Evolutionary conservation across 2,797 vertebrate genomes (phyloP).

Genomic region (Rhyacichthys aspro): DNA sequence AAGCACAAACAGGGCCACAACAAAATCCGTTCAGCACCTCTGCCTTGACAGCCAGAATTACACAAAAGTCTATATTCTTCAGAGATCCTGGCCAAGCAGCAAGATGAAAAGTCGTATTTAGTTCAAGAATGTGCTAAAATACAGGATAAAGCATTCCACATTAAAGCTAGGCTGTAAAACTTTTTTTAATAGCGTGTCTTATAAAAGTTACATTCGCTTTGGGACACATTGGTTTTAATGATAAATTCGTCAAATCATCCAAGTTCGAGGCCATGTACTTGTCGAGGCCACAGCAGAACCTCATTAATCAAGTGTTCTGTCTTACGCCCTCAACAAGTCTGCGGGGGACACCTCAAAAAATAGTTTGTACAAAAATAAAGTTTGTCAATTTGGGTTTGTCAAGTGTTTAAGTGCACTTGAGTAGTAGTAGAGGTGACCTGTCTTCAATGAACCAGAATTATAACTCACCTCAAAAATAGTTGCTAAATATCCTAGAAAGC

Average conservation of each 20-base stretch:
- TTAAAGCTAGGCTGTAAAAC: neutral
- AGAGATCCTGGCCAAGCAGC: slow-evolving; percentile 16
- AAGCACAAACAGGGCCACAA: slow-evolving; percentile 17
- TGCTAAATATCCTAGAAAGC: neutral
- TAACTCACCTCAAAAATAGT: neutral
- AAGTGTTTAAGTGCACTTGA: too few species aligned
- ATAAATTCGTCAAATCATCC: neutral
- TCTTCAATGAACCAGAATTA: too few species aligned
- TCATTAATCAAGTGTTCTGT: slow-evolving; percentile 1
- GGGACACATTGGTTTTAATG: neutral
- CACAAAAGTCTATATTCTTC: slow-evolving; percentile 19
- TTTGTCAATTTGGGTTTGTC: too few species aligned
- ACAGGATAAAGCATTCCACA: neutral
- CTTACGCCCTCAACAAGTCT: neutral
- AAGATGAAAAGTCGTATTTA: slow-evolving; percentile 8
- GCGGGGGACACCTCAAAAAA: neutral
- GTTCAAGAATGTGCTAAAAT: neutral
- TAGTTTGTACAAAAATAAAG: neutral
- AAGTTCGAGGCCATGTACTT: neutral
- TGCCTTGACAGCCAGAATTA: slow-evolving; percentile 7
- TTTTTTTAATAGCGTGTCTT: neutral
- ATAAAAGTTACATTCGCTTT: neutral
- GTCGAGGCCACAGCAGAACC: neutral
- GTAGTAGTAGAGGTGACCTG: too few species aligned
- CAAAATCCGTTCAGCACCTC: slow-evolving; percentile 9